phyloP scores from a whole-genome alignment of 2,888 invertebrate genomes.

The Bombyx huttoni region DNA sequence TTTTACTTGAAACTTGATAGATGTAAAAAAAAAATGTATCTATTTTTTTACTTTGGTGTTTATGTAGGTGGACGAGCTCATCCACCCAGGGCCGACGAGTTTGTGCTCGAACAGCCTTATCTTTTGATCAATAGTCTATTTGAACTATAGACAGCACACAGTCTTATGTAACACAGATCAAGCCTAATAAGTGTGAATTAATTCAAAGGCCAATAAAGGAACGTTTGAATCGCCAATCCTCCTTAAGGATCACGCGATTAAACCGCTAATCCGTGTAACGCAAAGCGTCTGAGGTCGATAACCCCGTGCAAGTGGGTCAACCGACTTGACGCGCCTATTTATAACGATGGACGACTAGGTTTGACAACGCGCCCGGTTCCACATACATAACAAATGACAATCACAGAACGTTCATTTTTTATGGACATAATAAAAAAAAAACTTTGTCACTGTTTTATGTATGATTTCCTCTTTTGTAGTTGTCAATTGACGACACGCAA shows the following conservation, averaged over 20 bases:
- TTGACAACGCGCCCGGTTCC: constrained; percentile 20
- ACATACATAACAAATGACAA: constrained; percentile 1
- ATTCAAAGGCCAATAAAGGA: background rate
- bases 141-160: no score
- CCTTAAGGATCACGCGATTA: background rate
- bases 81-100: no score
- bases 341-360: constrained; percentile 24
- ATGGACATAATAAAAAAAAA: no score
- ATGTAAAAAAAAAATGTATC: no score
- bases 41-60: no score
- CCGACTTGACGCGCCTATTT: constrained; percentile 28
- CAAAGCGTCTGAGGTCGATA: constrained; percentile 28
- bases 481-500: no score
- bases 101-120: no score
- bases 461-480: no score
- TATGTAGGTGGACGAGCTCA: no score
- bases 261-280: constrained; percentile 17
- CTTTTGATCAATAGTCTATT: no score
- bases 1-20: no score
- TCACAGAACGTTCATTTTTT: background rate
- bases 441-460: no score
- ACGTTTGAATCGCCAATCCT: background rate
- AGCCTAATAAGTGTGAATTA: background rate
- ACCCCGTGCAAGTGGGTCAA: constrained; percentile 35
- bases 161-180: background rate